Evolutionary conservation across 2,113 vertebrate species (phyloP).

Genomic region (Seriola aureovittata): DNA sequence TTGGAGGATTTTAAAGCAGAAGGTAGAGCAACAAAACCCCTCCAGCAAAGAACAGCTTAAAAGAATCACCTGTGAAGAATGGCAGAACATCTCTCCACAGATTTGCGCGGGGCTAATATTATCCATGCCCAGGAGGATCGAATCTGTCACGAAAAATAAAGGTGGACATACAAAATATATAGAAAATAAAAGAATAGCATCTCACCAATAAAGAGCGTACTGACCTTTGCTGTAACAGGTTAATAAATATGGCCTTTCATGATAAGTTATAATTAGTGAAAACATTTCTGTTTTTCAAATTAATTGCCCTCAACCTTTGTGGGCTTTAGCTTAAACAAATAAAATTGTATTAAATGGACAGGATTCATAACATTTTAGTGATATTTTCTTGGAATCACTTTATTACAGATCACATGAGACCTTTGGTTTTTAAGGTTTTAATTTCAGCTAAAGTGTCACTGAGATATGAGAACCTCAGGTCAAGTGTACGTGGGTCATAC

Average conservation of each 20-base stretch:
- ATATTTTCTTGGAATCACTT: not conserved
- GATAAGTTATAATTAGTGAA: no score
- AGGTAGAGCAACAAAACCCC: not conserved
- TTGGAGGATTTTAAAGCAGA: not conserved
- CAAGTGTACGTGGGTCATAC: not conserved
- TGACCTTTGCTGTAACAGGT: not conserved
- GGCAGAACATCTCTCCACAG: not conserved
- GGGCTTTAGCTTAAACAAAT: not conserved
- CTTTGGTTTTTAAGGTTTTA: not conserved
- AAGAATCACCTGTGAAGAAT: no score
- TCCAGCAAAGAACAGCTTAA: not conserved
- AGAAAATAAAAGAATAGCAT: not conserved
- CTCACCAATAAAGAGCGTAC: no score
- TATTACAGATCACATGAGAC: not conserved
- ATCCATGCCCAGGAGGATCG: not conserved
- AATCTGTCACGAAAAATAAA: not conserved
- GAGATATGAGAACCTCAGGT: not conserved
- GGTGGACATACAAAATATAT: not conserved
- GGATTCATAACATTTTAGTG: not conserved
- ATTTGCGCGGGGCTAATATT: no score
- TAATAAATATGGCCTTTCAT: not conserved
- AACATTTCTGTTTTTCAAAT: no score
- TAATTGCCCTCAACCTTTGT: not conserved
- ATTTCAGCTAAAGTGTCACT: not conserved
- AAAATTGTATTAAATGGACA: not conserved